A percentile compares a stretch with the other conserved stretches of the same genome.
Conservation (phyloP, 2,888 invertebrate species). For the Phlogophora meticulosa region DNA sequence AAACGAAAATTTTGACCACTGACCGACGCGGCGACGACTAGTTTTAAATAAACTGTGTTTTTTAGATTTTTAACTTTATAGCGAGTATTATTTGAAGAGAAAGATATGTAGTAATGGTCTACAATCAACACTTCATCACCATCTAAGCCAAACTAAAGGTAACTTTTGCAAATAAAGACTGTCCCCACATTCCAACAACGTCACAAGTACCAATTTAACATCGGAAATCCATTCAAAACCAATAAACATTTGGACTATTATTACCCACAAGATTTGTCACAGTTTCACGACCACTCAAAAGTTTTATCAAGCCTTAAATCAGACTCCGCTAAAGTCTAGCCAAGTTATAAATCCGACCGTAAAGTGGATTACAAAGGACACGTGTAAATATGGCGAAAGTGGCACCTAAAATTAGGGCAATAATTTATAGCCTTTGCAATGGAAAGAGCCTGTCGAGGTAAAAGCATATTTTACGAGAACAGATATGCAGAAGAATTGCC, state of each 20-base stretch:
- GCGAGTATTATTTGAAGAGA: too few relatives aligned
- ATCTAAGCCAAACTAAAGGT: too few relatives aligned
- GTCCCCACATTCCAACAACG: not conserved
- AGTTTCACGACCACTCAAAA: conserved; percentile 31
- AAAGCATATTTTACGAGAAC: not conserved
- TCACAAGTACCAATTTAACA: conserved; percentile 18
- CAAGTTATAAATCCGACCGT: conserved; percentile 32
- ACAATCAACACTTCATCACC: not conserved
- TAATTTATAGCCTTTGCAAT: not conserved
- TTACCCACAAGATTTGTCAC: conserved; percentile 32
- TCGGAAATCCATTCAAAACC: conserved; percentile 33
- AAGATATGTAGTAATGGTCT: too few relatives aligned
- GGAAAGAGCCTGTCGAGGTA: not conserved
- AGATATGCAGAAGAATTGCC: not conserved
- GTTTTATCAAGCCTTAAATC: conserved; percentile 37
- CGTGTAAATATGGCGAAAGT: conserved; percentile 35
- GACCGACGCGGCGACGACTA: too few relatives aligned
- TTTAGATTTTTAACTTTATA: too few relatives aligned
- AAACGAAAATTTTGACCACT: too few relatives aligned
- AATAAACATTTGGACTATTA: conserved; percentile 30
- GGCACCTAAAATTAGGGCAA: not conserved
- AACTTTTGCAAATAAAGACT: not conserved
- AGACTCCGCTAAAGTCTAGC: conserved; percentile 16
- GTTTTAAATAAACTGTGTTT: too few relatives aligned
- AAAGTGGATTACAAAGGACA: conserved; percentile 27